Evolutionary conservation across 2,113 vertebrate genomes (phyloP).

Genomic region (Speoplatyrhinus poulsoni): DNA sequence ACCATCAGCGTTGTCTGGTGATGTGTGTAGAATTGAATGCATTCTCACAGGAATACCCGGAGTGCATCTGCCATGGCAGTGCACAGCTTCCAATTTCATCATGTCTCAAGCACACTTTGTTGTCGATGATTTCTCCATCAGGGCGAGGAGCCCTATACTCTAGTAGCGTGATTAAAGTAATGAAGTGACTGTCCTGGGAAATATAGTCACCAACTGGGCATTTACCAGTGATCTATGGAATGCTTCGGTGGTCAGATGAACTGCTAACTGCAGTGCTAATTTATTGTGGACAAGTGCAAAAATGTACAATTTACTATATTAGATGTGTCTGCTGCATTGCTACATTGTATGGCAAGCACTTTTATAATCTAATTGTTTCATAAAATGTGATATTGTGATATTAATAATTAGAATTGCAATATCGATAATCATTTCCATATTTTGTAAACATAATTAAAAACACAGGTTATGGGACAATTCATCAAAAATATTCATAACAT

Average conservation of each 20-base stretch:
- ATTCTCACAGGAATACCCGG: background rate
- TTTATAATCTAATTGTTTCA: too few relatives aligned
- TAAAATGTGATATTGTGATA: too few relatives aligned
- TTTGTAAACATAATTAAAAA: too few relatives aligned
- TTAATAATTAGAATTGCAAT: too few relatives aligned
- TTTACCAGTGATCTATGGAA: slow-evolving; percentile 4
- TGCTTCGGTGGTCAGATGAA: background rate
- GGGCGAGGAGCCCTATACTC: background rate
- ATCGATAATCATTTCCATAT: too few relatives aligned
- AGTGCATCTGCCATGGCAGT: background rate
- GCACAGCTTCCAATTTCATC: background rate
- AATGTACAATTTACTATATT: background rate
- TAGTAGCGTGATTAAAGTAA: slow-evolving; percentile 14
- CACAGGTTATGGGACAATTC: too few relatives aligned
- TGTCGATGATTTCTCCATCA: slow-evolving; percentile 10
- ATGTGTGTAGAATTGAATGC: slow-evolving; percentile 19
- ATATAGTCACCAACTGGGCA: slow-evolving; percentile 3
- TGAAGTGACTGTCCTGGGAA: background rate
- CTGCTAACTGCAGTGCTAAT: background rate
- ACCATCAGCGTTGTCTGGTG: too few relatives aligned
- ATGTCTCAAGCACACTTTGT: background rate
- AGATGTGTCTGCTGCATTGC: background rate
- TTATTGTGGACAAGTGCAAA: background rate
- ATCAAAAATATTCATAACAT: too few relatives aligned
- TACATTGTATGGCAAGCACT: background rate